A percentile compares a stretch with the other conserved stretches of the same genome.
phyloP scores from a whole-genome alignment of 2,888 invertebrate genomes.

The Exocentrus adspersus region DNA sequence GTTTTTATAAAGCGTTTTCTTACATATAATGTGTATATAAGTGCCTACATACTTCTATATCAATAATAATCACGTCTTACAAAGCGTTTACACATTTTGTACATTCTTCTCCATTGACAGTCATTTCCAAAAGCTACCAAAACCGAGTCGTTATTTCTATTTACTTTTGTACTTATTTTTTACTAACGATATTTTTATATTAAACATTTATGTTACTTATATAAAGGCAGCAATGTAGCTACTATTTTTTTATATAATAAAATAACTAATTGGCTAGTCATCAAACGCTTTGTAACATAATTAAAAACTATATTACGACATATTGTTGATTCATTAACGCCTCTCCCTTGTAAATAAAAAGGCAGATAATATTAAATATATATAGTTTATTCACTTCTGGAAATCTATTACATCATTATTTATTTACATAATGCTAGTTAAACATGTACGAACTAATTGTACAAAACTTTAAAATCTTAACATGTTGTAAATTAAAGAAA shows the following conservation, averaged over 20 bases:
- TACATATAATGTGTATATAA: too few species aligned
- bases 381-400: constrained; percentile 49
- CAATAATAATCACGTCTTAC: too few species aligned
- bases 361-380: constrained; percentile 37
- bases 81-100: too few species aligned
- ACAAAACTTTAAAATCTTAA: constrained; percentile 40
- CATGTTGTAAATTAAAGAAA: constrained; percentile 24
- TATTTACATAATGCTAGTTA: constrained; percentile 45
- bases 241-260: constrained; percentile 25
- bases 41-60: too few species aligned
- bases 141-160: too few species aligned
- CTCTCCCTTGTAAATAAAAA: constrained; percentile 7
- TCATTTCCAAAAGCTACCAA: too few species aligned
- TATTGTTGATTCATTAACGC: too few species aligned
- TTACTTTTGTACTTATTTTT: not conserved
- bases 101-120: too few species aligned
- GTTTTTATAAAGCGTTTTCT: too few species aligned
- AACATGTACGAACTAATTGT: constrained; percentile 37
- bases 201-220: not conserved
- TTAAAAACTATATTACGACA: too few species aligned
- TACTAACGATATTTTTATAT: constrained; percentile 1
- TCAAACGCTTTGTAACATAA: constrained; percentile 36
- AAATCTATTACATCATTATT: constrained; percentile 44
- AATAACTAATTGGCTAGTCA: constrained; percentile 45
- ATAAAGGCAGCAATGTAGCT: constrained; percentile 5